Evolutionary conservation across 2,113 vertebrate species (phyloP), one percentile per base, ranked within the genome.

Genomic region (Motacilla alba): DNA sequence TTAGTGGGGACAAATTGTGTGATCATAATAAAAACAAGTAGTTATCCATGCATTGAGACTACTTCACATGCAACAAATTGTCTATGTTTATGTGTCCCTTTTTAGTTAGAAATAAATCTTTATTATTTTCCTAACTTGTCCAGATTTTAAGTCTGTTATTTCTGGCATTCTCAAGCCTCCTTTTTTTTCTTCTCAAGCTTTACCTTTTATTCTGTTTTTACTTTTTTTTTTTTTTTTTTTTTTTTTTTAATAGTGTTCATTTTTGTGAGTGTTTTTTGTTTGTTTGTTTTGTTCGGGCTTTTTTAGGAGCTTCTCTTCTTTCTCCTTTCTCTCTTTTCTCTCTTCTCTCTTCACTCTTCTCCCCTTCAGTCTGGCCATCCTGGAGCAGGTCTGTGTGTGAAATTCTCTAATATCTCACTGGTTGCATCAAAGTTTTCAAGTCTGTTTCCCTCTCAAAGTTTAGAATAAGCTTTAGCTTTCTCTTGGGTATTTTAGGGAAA

Each of bases 151-250:
- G 8, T 63, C 31, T 86, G 11, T 43, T 83, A 35, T 80, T 88
- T 76, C 63, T 80, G 41, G 4, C 21, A 78, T 86, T 77, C 14
- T 69, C 30, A 63, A 35, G 6, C 37, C 5, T 66, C 16, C 7
- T 73, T 27, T 82, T 23, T 83, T 12, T 66, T 53, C 50, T 26
- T 84, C 16, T 66, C 50, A 17, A 75, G 6, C 12, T 70, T 83
- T 56, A 53, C 0, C 0, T 14, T 56, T 35, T 35, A 5, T 43
- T 16, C 15, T 7, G 2, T 5, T 10, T 22, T 69, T 11, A 0
- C 2, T 33, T 10, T 14, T n/a, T 26, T 30, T 14, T 23, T 5
- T 14, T 24, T 11, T 33, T 10, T 14, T n/a, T 26, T 30, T 14
- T 23, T 5, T 14, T 24, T 11, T 21, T 37, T 21, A 17, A 28